Evolutionary conservation across 1,140 invertebrate species (phyloP), one percentile per base, ranked within the genome.

Genomic region (Eriosoma lanigerum): DNA sequence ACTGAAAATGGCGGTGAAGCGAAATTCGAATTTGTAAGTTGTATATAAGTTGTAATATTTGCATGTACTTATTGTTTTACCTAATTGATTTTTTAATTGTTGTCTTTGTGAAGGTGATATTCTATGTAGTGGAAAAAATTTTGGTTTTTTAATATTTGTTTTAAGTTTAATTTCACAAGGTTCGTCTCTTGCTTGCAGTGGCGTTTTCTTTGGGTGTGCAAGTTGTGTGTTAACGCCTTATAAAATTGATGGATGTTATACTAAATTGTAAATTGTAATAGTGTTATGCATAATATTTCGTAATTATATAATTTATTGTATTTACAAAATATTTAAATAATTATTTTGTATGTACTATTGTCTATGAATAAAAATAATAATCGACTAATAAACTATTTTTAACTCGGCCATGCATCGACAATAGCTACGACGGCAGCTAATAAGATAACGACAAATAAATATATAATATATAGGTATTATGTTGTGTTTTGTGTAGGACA

Each of bases 141-240:
- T n/a, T n/a, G n/a, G n/a, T n/a, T n/a, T n/a, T n/a, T n/a, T n/a
- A n/a, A n/a, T n/a, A n/a, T n/a, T n/a, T n/a, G n/a, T n/a, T n/a
- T n/a, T n/a, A n/a, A n/a, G n/a, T n/a, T n/a, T n/a, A n/a, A n/a
- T n/a, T n/a, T n/a, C n/a, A n/a, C n/a, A n/a, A n/a, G n/a, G n/a
- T n/a, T n/a, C n/a, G n/a, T n/a, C n/a, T n/a, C n/a, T n/a, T n/a
- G n/a, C n/a, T 54, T 54, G 19, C 64, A 68, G 38, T 68, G 19
- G 32, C 38, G 3, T 68, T 68, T 68, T 68, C 64, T 68, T 32
- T 68, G 38, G 64, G 64, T 68, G 38, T 68, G 38, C 64, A 68
- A 44, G 19, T 68, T 58, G 54, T 58, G 54, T 58, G 54, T 58
- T 44, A 46, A 58, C 64, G n/a, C 38, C 64, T 19, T 68, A 66